phyloP scores from a whole-genome alignment of 2,113 vertebrate genomes.

The Camelus dromedarius region DNA sequence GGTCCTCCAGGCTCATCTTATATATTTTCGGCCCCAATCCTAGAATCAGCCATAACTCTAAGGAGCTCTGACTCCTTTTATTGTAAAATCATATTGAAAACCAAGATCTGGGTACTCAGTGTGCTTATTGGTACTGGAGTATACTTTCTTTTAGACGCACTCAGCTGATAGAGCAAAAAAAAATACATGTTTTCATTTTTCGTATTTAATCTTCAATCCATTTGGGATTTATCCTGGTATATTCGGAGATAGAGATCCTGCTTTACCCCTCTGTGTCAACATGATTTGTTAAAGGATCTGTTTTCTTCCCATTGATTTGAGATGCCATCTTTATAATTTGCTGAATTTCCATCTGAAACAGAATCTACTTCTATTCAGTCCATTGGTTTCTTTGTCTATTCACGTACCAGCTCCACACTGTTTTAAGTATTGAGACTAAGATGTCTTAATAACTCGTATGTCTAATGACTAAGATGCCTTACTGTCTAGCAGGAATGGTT shows the following conservation, averaged over 20 bases:
- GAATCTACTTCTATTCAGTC: not conserved
- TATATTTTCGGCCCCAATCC: not conserved
- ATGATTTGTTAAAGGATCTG: slow-evolving; percentile 20
- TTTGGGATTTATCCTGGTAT: not conserved
- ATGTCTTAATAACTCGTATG: not conserved
- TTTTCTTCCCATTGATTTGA: not conserved
- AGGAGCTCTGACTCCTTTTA: not conserved
- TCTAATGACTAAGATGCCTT: not conserved
- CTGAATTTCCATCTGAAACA: not conserved
- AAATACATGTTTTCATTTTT: not conserved
- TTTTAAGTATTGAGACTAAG: not conserved
- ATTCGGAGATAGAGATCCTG: not conserved
- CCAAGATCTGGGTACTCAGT: too few relatives aligned
- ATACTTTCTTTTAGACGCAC: not conserved
- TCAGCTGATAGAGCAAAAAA: not conserved
- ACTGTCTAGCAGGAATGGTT: not conserved
- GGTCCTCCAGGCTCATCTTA: not conserved
- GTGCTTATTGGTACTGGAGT: not conserved
- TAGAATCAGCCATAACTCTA: not conserved
- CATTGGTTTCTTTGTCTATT: not conserved
- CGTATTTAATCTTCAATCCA: not conserved
- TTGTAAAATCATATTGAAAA: slow-evolving; percentile 2
- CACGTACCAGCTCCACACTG: not conserved
- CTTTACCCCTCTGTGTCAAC: not conserved
- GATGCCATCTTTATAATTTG: not conserved